Conservation (phyloP, 2,113 vertebrate species). For the Kryptolebias marmoratus region DNA sequence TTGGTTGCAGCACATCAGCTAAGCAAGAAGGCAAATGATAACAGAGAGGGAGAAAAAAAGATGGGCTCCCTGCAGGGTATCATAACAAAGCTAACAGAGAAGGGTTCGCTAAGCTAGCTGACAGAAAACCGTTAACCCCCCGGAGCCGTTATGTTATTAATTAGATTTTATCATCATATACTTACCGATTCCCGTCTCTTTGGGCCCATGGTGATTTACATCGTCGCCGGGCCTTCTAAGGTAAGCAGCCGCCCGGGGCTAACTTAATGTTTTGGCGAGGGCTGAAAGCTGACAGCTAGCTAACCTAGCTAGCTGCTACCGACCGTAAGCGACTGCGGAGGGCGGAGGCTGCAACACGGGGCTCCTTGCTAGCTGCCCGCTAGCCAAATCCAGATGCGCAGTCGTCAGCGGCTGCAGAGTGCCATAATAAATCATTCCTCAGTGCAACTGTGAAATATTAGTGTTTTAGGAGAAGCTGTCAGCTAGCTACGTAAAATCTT, state of each 20-base stretch:
- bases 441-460: neutral
- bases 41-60: neutral
- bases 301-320: constrained; percentile 24
- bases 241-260: constrained; percentile 16
- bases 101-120: constrained; percentile 30
- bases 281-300: constrained; percentile 13
- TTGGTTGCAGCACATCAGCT: neutral
- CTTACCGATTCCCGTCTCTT: constrained; percentile 75
- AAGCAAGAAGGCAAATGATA: neutral
- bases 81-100: constrained; percentile 61
- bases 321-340: constrained; percentile 15
- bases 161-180: neutral
- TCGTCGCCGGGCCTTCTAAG: constrained; percentile 34
- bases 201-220: constrained; percentile 65
- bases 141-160: constrained; percentile 4
- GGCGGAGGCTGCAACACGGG: neutral
- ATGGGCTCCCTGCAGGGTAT: constrained; percentile 39
- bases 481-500: neutral
- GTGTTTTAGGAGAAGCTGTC: neutral
- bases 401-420: constrained; percentile 28
- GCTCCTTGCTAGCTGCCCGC: constrained; percentile 33
- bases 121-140: constrained; percentile 12
- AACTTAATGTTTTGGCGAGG: neutral
- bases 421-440: neutral
- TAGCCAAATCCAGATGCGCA: constrained; percentile 72